Evolutionary conservation across 2,888 invertebrate species (phyloP).

Genomic region (Steinernema hermaphroditum): DNA sequence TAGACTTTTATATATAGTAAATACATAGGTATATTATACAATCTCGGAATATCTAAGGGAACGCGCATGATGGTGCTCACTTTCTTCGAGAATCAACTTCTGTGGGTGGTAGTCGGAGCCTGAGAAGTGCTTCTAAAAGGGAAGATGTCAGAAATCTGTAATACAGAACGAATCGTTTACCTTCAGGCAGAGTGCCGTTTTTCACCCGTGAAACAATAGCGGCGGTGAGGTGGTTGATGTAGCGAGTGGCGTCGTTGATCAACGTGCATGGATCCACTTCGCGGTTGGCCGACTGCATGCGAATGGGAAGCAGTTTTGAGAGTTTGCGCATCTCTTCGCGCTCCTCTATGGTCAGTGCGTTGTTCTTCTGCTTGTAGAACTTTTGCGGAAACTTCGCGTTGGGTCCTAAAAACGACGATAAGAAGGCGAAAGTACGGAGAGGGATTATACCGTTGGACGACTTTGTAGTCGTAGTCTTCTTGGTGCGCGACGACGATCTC

Average conservation of each 20-base stretch:
- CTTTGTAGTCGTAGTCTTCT: slow-evolving; percentile 8
- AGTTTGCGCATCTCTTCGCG: slow-evolving; percentile 48
- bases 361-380: background rate
- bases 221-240: slow-evolving; percentile 53
- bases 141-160: background rate
- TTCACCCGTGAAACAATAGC: slow-evolving; percentile 53
- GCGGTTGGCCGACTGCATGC: slow-evolving; percentile 35
- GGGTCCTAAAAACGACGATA: slow-evolving; percentile 1
- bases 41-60: background rate
- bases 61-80: background rate
- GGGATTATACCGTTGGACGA: background rate
- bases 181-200: slow-evolving; percentile 52
- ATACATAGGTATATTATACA: slow-evolving; percentile 26
- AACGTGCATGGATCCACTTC: slow-evolving; percentile 44
- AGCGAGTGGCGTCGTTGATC: slow-evolving; percentile 49
- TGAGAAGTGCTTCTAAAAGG: slow-evolving; percentile 16
- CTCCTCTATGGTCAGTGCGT: slow-evolving; percentile 43
- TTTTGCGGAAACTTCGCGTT: slow-evolving; percentile 2
- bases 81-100: background rate
- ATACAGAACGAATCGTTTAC: slow-evolving; percentile 34
- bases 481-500: background rate
- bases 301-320: slow-evolving; percentile 48
- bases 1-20: slow-evolving; percentile 25
- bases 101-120: slow-evolving; percentile 11
- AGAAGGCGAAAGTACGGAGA: background rate